Conservation (phyloP, 2,797 vertebrate genomes). For the Myotis daubentonii region DNA sequence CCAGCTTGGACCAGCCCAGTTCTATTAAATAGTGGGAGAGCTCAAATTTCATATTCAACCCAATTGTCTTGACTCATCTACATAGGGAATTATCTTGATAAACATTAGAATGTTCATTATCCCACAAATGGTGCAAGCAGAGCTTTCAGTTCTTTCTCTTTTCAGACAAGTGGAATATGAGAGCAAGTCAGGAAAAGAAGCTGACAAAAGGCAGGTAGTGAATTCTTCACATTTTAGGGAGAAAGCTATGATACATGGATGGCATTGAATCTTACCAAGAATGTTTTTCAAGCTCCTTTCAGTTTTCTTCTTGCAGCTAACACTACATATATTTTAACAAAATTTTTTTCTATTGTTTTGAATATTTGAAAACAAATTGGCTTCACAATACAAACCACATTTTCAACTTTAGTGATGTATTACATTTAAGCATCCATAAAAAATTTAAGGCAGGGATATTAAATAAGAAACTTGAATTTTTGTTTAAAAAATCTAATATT, state of each 20-base stretch:
- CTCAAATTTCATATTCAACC: neutral
- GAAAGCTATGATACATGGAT: neutral
- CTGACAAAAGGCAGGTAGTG: neutral
- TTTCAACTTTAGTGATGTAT: constrained; percentile 57
- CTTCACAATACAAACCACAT: constrained; percentile 41
- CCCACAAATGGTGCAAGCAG: neutral
- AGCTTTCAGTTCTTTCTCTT: neutral
- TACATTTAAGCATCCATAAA: constrained; percentile 74
- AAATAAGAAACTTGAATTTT: constrained; percentile 75
- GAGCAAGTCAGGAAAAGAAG: neutral
- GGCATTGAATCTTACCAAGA: neutral
- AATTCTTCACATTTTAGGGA: neutral
- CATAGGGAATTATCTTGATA: neutral
- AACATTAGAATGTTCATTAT: neutral
- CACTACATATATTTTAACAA: constrained; percentile 10
- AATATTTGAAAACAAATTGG: constrained; percentile 33
- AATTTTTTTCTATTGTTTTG: constrained; percentile 54
- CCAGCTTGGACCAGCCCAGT: neutral
- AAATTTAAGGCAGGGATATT: constrained; percentile 78
- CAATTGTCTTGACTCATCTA: neutral
- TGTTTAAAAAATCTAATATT: constrained; percentile 75
- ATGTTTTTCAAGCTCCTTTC: neutral
- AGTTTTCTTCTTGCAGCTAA: neutral
- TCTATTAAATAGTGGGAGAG: neutral
- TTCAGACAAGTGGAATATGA: neutral